phyloP scores from a whole-genome alignment of 2,888 invertebrate genomes.

The Brachypalpus laphriformis region DNA sequence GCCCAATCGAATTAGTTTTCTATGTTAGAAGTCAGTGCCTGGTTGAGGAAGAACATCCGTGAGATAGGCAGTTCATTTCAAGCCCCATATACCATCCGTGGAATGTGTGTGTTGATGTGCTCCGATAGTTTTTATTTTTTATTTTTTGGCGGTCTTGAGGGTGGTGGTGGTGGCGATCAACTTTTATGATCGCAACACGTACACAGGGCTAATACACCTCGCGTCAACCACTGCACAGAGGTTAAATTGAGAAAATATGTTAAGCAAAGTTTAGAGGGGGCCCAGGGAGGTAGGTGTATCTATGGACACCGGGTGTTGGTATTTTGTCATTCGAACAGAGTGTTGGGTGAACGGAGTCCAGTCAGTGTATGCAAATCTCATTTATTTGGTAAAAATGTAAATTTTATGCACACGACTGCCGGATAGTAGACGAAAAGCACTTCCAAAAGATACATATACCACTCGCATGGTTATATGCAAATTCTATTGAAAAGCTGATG shows the following conservation, averaged over 20 bases:
- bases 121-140: not conserved
- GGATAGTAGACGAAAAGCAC: conserved; percentile 21
- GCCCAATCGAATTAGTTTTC: conserved; percentile 73
- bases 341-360: conserved; percentile 44
- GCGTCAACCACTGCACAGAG: conserved; percentile 48
- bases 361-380: conserved; percentile 65
- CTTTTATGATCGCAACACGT: conserved; percentile 68
- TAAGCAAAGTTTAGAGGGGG: conserved; percentile 29
- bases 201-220: not conserved
- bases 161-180: conserved; percentile 35
- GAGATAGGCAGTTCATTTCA: conserved; percentile 52
- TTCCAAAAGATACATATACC: not conserved
- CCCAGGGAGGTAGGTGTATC: not conserved
- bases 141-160: conserved; percentile 32
- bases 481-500: conserved; percentile 57
- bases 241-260: conserved; percentile 73
- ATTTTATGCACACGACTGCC: conserved; percentile 68
- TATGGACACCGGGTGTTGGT: conserved; percentile 19
- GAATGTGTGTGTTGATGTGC: conserved; percentile 35
- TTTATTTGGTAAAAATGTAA: conserved; percentile 73
- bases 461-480: conserved; percentile 54
- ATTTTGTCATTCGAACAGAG: conserved; percentile 60
- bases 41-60: conserved; percentile 29
- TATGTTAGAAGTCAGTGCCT: conserved; percentile 45
- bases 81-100: conserved; percentile 53